Evolutionary conservation across 2,113 vertebrate species (phyloP).

Genomic region (Pseudorasbora parva): DNA sequence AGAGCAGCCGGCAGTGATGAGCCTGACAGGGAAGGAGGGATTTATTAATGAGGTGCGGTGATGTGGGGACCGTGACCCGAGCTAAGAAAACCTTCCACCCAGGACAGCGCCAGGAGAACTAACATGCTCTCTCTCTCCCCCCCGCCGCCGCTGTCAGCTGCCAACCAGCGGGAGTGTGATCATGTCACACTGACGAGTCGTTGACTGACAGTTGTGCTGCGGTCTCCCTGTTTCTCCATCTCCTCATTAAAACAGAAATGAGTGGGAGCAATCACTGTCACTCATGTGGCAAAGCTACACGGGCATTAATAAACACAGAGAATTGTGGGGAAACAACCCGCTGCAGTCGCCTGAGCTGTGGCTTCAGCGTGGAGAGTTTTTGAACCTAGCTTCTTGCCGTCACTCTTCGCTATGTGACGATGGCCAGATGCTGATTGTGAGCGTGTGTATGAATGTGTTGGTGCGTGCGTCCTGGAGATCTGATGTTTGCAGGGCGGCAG

Average conservation of each 20-base stretch:
- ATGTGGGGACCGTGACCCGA: constrained; percentile 44
- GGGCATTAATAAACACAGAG: constrained; percentile 49
- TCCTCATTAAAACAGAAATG: constrained; percentile 66
- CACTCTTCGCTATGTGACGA: neutral
- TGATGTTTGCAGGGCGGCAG: constrained; percentile 10
- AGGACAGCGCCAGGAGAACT: constrained; percentile 39
- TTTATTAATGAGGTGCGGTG: constrained; percentile 50
- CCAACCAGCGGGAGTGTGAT: constrained; percentile 40
- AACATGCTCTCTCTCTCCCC: constrained; percentile 27
- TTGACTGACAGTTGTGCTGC: constrained; percentile 58
- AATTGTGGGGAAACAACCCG: constrained; percentile 21
- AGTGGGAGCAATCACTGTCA: constrained; percentile 64
- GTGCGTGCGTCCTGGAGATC: neutral
- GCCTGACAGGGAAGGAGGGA: constrained; percentile 38
- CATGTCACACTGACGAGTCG: constrained; percentile 37
- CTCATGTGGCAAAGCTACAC: constrained; percentile 55
- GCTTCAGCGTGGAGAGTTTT: constrained; percentile 10
- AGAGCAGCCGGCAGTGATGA: constrained; percentile 4
- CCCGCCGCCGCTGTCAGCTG: constrained; percentile 16
- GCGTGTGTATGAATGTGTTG: neutral
- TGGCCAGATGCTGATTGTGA: neutral
- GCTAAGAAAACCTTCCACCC: constrained; percentile 37
- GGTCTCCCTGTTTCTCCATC: constrained; percentile 46
- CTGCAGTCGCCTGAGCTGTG: constrained; percentile 10
- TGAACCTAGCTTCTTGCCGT: constrained; percentile 6